Evolutionary conservation across 2,113 vertebrate genomes (phyloP).

Genomic region (Caretta caretta): DNA sequence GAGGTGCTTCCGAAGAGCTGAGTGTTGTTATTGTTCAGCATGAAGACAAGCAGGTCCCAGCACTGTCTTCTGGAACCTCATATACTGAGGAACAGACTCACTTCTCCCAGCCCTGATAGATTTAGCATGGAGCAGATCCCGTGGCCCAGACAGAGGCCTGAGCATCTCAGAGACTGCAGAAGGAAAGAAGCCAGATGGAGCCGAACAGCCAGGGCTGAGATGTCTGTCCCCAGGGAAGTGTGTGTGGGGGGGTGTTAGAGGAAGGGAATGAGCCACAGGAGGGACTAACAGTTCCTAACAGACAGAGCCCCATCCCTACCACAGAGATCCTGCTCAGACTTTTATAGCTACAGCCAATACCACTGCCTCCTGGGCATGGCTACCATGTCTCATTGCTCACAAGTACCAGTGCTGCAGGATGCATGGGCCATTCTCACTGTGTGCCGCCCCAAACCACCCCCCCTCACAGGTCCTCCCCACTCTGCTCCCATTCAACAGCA

Average conservation of each 20-base stretch:
- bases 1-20: neutral
- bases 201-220: neutral
- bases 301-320: neutral
- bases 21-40: neutral
- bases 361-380: rapidly evolving
- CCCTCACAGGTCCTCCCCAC: neutral
- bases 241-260: too few species aligned
- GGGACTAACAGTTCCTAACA: neutral
- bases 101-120: neutral
- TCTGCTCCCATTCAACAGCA: neutral
- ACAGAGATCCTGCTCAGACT: too few species aligned
- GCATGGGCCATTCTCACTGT: neutral
- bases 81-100: neutral
- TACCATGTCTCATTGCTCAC: neutral
- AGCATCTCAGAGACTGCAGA: neutral
- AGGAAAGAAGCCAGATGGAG: neutral
- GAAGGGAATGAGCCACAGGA: neutral
- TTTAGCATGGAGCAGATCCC: neutral
- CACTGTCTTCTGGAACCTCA: neutral
- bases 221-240: too few species aligned
- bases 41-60: neutral
- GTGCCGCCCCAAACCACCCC: neutral
- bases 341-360: neutral
- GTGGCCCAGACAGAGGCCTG: neutral
- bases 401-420: neutral